phyloP scores from a whole-genome alignment of 2,797 vertebrate species.

The Discoglossus pictus region DNA sequence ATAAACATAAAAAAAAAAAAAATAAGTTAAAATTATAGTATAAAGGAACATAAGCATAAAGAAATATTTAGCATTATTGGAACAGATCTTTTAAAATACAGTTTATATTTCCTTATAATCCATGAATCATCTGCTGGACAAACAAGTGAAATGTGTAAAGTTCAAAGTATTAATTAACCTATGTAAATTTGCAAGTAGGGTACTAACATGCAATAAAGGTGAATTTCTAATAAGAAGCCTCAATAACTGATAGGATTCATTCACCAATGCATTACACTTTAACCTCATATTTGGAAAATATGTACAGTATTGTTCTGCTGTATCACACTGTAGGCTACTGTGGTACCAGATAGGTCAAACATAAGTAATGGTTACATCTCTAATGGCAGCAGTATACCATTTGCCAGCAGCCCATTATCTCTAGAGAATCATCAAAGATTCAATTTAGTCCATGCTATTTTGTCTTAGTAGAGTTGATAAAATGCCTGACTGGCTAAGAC shows the following conservation, averaged over 20 bases:
- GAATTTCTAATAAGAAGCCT: slow-evolving; percentile 13
- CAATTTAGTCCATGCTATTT: slow-evolving; percentile 55
- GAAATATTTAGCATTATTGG: no score
- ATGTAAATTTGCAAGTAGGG: no score
- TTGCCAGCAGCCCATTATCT: slow-evolving; percentile 52
- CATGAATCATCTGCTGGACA: no score
- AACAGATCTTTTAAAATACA: no score
- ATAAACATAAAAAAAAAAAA: no score
- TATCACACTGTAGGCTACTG: slow-evolving; percentile 7
- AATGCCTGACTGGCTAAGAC: slow-evolving; percentile 51
- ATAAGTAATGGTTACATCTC: slow-evolving; percentile 46
- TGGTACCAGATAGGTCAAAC: slow-evolving; percentile 33
- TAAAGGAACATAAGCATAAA: no score
- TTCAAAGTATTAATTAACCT: no score
- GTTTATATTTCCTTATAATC: no score
- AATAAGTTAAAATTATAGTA: no score
- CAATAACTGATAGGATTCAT: slow-evolving; percentile 4
- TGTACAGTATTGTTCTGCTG: neutral
- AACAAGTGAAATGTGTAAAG: no score
- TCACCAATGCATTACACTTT: neutral
- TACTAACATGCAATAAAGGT: neutral
- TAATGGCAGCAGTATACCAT: slow-evolving; percentile 36
- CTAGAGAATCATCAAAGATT: slow-evolving; percentile 54
- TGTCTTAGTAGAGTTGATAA: slow-evolving; percentile 58
- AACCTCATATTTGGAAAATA: neutral